These are phyloP conservation scores for Paelopatides confundens DNA, from an alignment of 53 echinoderm and acorn worm species.

Conservation along the genomic window DNA sequence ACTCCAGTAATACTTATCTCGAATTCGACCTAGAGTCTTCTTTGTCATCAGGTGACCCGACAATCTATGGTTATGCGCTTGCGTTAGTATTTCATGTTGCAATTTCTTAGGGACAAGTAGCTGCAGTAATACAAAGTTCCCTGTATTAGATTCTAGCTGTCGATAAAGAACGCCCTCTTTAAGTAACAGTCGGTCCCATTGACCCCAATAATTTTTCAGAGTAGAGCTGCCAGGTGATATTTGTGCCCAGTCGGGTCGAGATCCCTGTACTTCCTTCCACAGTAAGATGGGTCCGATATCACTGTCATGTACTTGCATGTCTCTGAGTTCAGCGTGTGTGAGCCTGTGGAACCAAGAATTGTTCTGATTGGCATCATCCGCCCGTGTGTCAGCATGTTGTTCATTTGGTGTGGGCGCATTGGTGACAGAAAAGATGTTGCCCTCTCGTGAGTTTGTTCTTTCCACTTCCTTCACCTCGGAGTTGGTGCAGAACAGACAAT, in stretches of 20 bases:
- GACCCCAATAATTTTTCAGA: constrained; percentile 36
- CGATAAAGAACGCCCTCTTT: constrained; percentile 39
- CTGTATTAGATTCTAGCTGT: constrained; percentile 1
- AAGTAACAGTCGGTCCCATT: constrained; percentile 19
- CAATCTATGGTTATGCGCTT: not conserved
- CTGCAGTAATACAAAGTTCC: not conserved
- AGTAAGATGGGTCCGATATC: constrained; percentile 12
- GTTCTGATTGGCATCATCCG: not conserved
- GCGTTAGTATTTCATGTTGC: not conserved
- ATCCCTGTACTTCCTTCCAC: constrained; percentile 9
- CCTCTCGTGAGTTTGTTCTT: not conserved
- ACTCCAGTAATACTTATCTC: too few species aligned
- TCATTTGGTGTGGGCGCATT: not conserved
- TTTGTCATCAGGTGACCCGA: not conserved
- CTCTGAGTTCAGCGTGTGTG: not conserved
- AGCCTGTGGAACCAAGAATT: not conserved
- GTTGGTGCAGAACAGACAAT: not conserved
- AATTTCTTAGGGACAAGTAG: not conserved
- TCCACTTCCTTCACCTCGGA: not conserved
- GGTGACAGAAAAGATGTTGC: not conserved
- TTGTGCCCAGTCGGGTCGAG: constrained; percentile 21
- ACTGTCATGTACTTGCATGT: not conserved
- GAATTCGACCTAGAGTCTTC: constrained; percentile 11
- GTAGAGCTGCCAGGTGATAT: not conserved
- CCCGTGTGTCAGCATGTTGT: not conserved